These are phyloP conservation scores for Pristis pectinata DNA, from an alignment of 2,797 vertebrate genomes.

Conservation along the genomic window DNA sequence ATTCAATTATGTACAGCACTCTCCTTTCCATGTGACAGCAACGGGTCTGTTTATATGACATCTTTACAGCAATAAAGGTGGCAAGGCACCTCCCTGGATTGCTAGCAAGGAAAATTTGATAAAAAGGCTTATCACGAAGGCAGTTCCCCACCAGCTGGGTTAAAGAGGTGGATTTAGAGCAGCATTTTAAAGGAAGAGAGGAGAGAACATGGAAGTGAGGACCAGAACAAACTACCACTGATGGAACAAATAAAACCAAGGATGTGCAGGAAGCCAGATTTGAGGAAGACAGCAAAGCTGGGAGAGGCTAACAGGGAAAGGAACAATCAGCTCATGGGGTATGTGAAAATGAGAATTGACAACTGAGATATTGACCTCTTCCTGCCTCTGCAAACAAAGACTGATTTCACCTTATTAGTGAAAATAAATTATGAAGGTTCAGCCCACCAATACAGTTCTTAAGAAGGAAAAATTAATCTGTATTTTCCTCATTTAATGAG, in stretches of 20 bases:
- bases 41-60: background rate
- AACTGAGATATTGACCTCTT: background rate
- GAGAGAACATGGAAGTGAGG: background rate
- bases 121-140: background rate
- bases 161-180: background rate
- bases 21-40: background rate
- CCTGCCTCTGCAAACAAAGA: background rate
- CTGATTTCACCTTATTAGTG: no score
- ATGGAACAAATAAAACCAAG: background rate
- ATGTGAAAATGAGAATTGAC: background rate
- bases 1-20: background rate
- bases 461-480: background rate
- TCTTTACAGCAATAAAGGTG: background rate
- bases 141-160: background rate
- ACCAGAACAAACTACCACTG: no score
- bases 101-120: background rate
- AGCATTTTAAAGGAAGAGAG: background rate
- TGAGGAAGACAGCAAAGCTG: background rate
- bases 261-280: background rate
- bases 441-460: background rate
- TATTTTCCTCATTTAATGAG: no score
- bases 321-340: background rate
- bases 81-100: background rate
- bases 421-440: constrained; percentile 7
- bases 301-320: background rate